These are phyloP conservation scores for Melanotaenia pygmaea DNA, from an alignment of 2,797 vertebrate genomes.

Conservation along the genomic window DNA sequence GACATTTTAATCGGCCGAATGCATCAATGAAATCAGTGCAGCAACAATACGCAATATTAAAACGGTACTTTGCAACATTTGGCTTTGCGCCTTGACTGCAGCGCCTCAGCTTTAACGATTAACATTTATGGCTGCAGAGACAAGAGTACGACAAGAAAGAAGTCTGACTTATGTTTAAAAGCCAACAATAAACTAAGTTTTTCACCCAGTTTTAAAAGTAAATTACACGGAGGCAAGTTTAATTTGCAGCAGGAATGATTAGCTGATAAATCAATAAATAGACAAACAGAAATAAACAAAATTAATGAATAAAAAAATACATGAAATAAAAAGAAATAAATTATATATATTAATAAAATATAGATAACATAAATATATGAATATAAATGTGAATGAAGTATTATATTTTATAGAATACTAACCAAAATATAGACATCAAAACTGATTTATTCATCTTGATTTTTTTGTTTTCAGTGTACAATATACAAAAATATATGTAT, in stretches of 20 bases:
- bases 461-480: slow-evolving; percentile 84
- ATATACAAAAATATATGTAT: slow-evolving; percentile 85
- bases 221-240: background rate
- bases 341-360: background rate
- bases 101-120: background rate
- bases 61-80: background rate
- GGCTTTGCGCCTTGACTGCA: background rate
- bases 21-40: background rate
- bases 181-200: background rate
- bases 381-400: background rate
- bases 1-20: too few relatives aligned
- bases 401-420: too few relatives aligned
- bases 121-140: slow-evolving; percentile 6
- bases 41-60: background rate
- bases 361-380: background rate
- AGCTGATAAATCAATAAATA: background rate
- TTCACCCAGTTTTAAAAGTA: background rate
- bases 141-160: background rate
- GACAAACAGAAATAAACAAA: background rate
- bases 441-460: slow-evolving; percentile 72
- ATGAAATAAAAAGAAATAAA: background rate
- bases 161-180: too few relatives aligned
- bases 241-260: background rate
- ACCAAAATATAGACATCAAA: slow-evolving; percentile 52
- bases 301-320: background rate